Evolutionary conservation across 1,140 invertebrate species (phyloP).

Genomic region (Megalonaias nervosa): DNA sequence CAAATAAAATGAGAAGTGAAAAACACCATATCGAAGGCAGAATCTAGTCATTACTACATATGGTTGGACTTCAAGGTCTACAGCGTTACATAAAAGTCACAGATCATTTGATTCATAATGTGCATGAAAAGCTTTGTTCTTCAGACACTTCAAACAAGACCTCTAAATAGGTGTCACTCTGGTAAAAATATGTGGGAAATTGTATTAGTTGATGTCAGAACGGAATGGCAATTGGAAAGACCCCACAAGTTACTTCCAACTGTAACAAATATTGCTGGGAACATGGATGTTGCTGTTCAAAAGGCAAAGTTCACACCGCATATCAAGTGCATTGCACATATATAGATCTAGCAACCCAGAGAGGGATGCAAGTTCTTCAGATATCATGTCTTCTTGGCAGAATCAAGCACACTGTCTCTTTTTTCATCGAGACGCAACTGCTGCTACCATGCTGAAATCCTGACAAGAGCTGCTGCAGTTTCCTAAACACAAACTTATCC

Average conservation of each 20-base stretch:
- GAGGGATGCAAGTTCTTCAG: conserved; percentile 21
- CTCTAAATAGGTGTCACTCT: conserved; percentile 19
- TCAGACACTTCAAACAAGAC: conserved; percentile 25
- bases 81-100: conserved; percentile 52
- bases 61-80: conserved; percentile 47
- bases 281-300: conserved; percentile 12
- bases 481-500: conserved; percentile 41
- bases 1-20: conserved; percentile 20
- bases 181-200: too few species aligned
- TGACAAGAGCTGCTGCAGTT: conserved; percentile 37
- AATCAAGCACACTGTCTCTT: conserved; percentile 15
- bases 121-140: conserved; percentile 35
- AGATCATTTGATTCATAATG: conserved; percentile 42
- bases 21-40: conserved; percentile 18
- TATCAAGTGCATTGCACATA: conserved; percentile 36
- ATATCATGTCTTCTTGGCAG: conserved; percentile 17
- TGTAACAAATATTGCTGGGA: conserved; percentile 16
- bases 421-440: conserved; percentile 30
- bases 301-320: conserved; percentile 14
- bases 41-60: conserved; percentile 43
- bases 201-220: too few species aligned
- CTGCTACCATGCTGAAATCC: conserved; percentile 17
- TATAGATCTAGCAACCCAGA: not conserved
- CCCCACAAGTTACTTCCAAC: conserved; percentile 9
- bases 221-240: conserved; percentile 17